Base-by-base conservation (phyloP, 2,113 vertebrate species). In the Eolophus roseicapilla region DNA sequence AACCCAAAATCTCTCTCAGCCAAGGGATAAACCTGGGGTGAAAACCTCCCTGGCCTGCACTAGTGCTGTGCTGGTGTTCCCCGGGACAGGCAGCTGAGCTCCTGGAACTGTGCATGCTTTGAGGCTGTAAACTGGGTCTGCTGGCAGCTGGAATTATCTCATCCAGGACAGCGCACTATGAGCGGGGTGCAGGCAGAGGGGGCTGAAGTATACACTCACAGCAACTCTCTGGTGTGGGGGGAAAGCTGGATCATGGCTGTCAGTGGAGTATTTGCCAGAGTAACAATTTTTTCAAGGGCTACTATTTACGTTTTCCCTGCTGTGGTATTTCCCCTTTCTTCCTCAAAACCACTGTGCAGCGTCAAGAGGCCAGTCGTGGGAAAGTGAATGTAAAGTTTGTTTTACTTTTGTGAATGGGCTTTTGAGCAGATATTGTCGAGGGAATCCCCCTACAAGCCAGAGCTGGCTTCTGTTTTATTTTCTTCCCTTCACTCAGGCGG, bases 131-230 rank as follows among this genome's bases (percentile, higher is more conserved):
- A 24, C 33, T n/a, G 6, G 33, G 15, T 13, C 57, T 59, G 10
- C 13, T 2, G 12, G 44, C 64, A 77, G 35, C 47, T 64, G 76
- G 76, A 11, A 29, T 41, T n/a, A 63, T 57, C 71, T 49, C 57
- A 67, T 46, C 24, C 17, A 13, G 31, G n/a, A 7, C 20, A 64
- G 50, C 0, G 2, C 25, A 14, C 44, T 25, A 27, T 2, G 4
- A 65, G 44, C 0, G 7, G 37, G 20, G 46, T 19, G 44, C 33
- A 23, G 33, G 47, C 1, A 1, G 37, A 49, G 10, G 29, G 29
- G 4, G 47, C 7, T 53, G 37, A 39, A 3, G 5, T 16, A 6
- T 3, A 43, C 37, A 13, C 41, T 37, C 1, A 2, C 33, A 21
- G 70, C 31, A 64, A 6, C 23, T n/a, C 44, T 19, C 21, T 53